These are phyloP conservation scores for Intellagama lesueurii DNA, from an alignment of 2,797 vertebrate species.

Conservation along the genomic window DNA sequence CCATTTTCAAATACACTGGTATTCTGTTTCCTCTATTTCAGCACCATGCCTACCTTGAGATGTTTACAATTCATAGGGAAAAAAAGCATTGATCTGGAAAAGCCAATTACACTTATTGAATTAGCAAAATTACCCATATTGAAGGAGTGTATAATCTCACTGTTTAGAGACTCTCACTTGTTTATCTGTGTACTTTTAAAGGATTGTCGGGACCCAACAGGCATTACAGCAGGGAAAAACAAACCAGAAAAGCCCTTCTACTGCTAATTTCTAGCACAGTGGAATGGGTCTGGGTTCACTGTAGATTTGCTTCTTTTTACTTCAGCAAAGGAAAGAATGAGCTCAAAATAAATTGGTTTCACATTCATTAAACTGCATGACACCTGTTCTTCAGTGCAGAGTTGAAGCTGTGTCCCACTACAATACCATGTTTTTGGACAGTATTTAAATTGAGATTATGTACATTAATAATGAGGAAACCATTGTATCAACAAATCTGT, in stretches of 20 bases:
- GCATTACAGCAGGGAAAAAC: background rate
- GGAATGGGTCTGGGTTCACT: background rate
- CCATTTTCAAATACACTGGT: constrained; percentile 49
- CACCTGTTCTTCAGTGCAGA: background rate
- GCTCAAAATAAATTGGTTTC: background rate
- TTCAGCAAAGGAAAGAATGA: background rate
- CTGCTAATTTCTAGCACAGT: constrained; percentile 1
- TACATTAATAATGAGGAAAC: background rate
- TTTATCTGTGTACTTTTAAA: background rate
- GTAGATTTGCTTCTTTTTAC: background rate
- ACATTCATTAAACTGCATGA: background rate
- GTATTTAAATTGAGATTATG: background rate
- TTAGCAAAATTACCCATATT: constrained; percentile 25
- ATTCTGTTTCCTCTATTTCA: constrained; percentile 39
- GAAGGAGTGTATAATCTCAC: background rate
- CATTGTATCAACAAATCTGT: background rate
- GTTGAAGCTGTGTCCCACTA: background rate
- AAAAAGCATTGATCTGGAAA: constrained; percentile 42
- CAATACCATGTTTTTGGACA: background rate
- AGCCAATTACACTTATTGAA: constrained; percentile 16
- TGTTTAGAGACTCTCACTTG: constrained; percentile 14
- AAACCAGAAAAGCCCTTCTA: background rate
- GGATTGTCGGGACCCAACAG: background rate
- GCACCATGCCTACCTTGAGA: constrained; percentile 33
- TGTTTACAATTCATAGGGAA: constrained; percentile 34